Conservation (phyloP, 2,888 invertebrate genomes). For the Cheiracanthium punctorium region DNA sequence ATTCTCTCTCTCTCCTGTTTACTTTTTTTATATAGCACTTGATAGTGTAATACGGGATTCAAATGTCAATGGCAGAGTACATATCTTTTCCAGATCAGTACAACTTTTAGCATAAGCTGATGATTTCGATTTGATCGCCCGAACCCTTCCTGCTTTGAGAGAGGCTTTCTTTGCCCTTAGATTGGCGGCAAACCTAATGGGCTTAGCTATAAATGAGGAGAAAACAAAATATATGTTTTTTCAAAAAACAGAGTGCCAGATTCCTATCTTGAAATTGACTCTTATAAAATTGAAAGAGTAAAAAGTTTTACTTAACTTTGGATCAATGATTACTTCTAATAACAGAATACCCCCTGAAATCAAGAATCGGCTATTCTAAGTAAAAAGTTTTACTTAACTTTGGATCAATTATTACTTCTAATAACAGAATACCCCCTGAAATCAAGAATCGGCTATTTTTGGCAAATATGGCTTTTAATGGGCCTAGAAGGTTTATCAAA, state of each 20-base stretch:
- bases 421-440: background rate
- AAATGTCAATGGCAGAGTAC: background rate
- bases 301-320: background rate
- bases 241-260: background rate
- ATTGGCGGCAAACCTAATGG: background rate
- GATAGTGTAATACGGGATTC: background rate
- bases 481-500: too few species aligned
- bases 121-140: background rate
- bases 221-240: background rate
- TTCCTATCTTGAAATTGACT: conserved; percentile 4
- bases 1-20: background rate
- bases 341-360: background rate
- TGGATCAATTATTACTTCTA: background rate
- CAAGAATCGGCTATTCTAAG: too few species aligned
- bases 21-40: background rate
- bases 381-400: background rate
- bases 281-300: conserved; percentile 3
- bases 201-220: background rate
- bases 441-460: too few species aligned
- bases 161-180: background rate
- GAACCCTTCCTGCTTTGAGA: background rate
- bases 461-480: too few species aligned
- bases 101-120: background rate
- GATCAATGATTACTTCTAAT: background rate
- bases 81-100: background rate